Evolutionary conservation across 1,140 invertebrate species (phyloP).

Genomic region (Phocides pigmalion): DNA sequence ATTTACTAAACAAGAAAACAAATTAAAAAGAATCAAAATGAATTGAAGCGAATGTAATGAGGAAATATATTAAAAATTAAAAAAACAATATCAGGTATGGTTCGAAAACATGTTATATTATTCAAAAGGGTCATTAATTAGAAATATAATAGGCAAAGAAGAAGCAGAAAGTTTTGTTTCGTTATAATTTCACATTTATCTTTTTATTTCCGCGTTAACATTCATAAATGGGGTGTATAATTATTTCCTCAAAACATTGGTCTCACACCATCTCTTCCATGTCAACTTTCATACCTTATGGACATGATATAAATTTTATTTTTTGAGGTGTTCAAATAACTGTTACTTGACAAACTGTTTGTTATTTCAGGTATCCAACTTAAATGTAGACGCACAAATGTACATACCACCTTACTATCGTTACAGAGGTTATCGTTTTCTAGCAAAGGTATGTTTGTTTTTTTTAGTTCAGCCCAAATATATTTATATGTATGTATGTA

Average conservation of each 20-base stretch:
- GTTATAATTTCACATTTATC: too few relatives aligned
- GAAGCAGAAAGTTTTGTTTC: too few relatives aligned
- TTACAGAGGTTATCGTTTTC: constrained; percentile 59
- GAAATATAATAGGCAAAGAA: too few relatives aligned
- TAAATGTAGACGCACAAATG: constrained; percentile 56
- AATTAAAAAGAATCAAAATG: not conserved
- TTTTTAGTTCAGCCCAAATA: constrained; percentile 11
- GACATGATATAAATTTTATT: not conserved
- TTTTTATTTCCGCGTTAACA: too few relatives aligned
- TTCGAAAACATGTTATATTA: too few relatives aligned
- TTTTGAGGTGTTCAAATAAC: not conserved
- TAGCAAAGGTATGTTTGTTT: constrained; percentile 54
- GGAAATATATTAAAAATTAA: not conserved
- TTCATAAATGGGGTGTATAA: too few relatives aligned
- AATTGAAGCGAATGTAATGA: not conserved
- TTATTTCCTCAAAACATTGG: too few relatives aligned
- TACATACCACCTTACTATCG: constrained; percentile 66
- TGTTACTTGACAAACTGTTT: not conserved
- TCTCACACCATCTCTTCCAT: too few relatives aligned
- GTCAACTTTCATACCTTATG: too few relatives aligned
- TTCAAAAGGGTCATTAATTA: too few relatives aligned
- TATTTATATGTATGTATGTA: too few relatives aligned
- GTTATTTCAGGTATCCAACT: constrained; percentile 52
- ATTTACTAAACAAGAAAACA: not conserved
- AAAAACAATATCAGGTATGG: too few relatives aligned